A percentile compares a stretch with the other conserved stretches of the same genome.
Conservation (phyloP, 2,888 invertebrate genomes). For the Frankliniella fusca region DNA sequence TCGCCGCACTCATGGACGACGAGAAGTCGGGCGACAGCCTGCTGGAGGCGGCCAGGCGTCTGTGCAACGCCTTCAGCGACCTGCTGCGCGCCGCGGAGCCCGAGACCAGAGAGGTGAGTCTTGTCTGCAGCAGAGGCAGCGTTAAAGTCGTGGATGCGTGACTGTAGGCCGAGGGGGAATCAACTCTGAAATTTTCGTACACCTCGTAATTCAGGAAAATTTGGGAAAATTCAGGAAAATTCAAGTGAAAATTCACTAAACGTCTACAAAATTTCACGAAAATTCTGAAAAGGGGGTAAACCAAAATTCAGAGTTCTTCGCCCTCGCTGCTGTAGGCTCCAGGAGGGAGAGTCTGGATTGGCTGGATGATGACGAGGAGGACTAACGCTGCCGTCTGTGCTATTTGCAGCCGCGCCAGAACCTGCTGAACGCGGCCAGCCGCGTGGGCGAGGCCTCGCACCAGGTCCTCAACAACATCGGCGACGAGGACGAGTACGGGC, state of each 20-base stretch:
- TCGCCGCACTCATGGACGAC: conserved; percentile 92
- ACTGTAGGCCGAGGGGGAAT: too few species aligned
- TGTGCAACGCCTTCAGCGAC: conserved; percentile 92
- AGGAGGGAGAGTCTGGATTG: not conserved
- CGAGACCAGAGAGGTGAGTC: conserved; percentile 72
- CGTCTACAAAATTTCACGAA: not conserved
- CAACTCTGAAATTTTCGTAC: too few species aligned
- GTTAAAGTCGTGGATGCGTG: too few species aligned
- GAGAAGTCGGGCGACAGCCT: conserved; percentile 76
- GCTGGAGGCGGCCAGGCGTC: conserved; percentile 83
- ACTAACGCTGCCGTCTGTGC: too few species aligned
- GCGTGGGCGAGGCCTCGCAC: conserved; percentile 95
- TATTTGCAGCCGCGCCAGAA: conserved; percentile 75
- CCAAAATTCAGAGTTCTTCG: too few species aligned
- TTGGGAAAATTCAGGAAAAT: not conserved
- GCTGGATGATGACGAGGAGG: not conserved
- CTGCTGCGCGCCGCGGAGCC: conserved; percentile 94
- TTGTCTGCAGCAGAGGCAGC: not conserved
- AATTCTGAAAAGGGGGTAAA: too few species aligned
- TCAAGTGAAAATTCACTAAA: not conserved
- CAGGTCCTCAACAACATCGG: conserved; percentile 89
- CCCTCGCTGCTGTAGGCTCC: too few species aligned
- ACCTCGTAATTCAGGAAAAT: not conserved
- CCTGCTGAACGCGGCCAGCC: conserved; percentile 88
- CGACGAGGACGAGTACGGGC: conserved; percentile 79